Conservation (phyloP, 2,888 invertebrate genomes). For the Stenurella melanura region DNA sequence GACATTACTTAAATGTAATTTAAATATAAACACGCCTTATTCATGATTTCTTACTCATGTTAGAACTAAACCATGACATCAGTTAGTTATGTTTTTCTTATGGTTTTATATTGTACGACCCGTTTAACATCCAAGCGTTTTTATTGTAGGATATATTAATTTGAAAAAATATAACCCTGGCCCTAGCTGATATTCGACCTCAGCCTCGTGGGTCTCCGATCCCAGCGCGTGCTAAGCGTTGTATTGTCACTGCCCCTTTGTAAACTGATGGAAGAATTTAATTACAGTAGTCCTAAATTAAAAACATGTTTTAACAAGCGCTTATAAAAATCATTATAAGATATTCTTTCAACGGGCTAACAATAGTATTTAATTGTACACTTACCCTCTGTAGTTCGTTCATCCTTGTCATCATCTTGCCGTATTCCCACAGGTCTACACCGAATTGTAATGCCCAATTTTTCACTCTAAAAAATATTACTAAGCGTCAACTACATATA, state of each 20-base stretch:
- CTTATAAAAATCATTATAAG: background rate
- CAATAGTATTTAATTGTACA: slow-evolving; percentile 59
- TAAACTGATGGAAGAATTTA: slow-evolving; percentile 3
- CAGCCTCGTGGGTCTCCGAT: background rate
- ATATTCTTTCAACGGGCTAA: background rate
- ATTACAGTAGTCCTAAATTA: background rate
- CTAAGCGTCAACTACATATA: background rate
- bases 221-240: background rate
- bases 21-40: too few relatives aligned
- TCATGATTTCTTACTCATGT: too few relatives aligned
- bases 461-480: slow-evolving; percentile 84
- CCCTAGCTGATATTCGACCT: background rate
- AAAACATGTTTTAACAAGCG: background rate
- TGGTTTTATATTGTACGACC: too few relatives aligned
- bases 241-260: background rate
- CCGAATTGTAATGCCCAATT: slow-evolving; percentile 95
- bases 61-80: too few relatives aligned
- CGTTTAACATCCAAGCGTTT: too few relatives aligned
- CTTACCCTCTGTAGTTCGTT: slow-evolving; percentile 91
- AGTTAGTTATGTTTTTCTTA: too few relatives aligned
- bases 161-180: too few relatives aligned
- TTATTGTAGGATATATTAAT: too few relatives aligned
- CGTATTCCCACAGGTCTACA: slow-evolving; percentile 92
- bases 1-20: too few relatives aligned
- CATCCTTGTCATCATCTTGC: slow-evolving; percentile 91